Evolutionary conservation across 2,888 invertebrate genomes (phyloP), one percentile per base, ranked within the genome.

Genomic region (Neuroscelio doddi): DNA sequence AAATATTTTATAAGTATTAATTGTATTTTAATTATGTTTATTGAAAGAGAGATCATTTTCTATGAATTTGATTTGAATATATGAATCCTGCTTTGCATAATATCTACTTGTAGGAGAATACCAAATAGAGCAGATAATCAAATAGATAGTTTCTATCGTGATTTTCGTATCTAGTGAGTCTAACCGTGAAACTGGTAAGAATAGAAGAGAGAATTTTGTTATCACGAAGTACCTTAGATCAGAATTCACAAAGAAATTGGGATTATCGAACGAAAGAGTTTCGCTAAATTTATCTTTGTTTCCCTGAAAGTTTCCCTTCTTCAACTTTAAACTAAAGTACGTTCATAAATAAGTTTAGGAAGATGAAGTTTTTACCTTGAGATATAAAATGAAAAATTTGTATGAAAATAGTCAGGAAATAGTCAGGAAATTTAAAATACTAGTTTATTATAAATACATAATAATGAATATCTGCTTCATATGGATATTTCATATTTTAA

Each of bases 131-230:
- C 24, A 14, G 21, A 47, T 36, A 36, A 38, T 38, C n/a, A 38
- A 21, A 49, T 38, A 26, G 49, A 49, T 49, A 49, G 34, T n/a
- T 9, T 8, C 38, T 49, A 36, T 49, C 26, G 34, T 27, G 49
- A 49, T 49, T 26, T 34, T 38, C 49, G 36, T 27, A 49, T 49
- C 49, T 12, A 36, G 17, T 26, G 3, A 49, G 38, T 36, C 26
- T 38, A 38, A 34, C 49, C 38, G 49, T 27, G 38, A 39, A 24
- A 24, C 10, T 21, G 21, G 38, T 26, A 63, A 74, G 72, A 73
- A 74, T 76, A 71, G 74, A 76, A 76, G 75, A n/a, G n/a, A 69
- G 70, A 73, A 74, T 68, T 69, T 76, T 76, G 76, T 76, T 76
- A 49, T 68, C 73, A 67, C 65, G 51, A 73, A 63, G 74, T 75